Evolutionary conservation across 2,113 vertebrate species (phyloP).

Genomic region (Grus americana): DNA sequence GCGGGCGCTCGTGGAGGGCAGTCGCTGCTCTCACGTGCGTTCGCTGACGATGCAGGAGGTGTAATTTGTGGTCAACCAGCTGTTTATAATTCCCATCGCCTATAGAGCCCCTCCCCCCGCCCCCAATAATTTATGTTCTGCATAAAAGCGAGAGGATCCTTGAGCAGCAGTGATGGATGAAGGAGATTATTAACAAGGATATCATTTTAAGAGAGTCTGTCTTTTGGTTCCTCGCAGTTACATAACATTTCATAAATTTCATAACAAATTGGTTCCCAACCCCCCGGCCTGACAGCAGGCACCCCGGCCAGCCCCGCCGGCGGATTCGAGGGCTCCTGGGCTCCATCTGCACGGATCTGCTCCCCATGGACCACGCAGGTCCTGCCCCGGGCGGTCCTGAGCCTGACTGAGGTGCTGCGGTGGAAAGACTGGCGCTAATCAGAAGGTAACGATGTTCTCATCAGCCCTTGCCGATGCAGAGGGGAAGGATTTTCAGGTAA

Average conservation of each 20-base stretch:
- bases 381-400: fast-evolving
- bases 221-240: neutral
- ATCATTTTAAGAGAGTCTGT: conserved; percentile 40
- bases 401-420: neutral
- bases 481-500: neutral
- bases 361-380: fast-evolving
- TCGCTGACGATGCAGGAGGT: neutral
- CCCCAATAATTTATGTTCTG: conserved; percentile 11
- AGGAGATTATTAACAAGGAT: conserved; percentile 60
- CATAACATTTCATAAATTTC: conserved; percentile 39
- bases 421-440: neutral
- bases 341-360: neutral
- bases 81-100: conserved; percentile 9
- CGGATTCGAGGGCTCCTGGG: fast-evolving
- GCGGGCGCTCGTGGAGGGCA: fast-evolving
- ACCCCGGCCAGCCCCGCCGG: fast-evolving
- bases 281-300: neutral
- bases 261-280: neutral
- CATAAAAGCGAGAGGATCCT: conserved; percentile 35
- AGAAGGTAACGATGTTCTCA: neutral
- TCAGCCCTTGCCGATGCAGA: fast-evolving
- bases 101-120: neutral
- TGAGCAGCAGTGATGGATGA: conserved; percentile 59
- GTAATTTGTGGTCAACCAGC: conserved; percentile 35
- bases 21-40: fast-evolving